Evolutionary conservation across 2,888 invertebrate genomes (phyloP), one percentile per base, ranked within the genome.

Genomic region (Sphaerophoria taeniata): DNA sequence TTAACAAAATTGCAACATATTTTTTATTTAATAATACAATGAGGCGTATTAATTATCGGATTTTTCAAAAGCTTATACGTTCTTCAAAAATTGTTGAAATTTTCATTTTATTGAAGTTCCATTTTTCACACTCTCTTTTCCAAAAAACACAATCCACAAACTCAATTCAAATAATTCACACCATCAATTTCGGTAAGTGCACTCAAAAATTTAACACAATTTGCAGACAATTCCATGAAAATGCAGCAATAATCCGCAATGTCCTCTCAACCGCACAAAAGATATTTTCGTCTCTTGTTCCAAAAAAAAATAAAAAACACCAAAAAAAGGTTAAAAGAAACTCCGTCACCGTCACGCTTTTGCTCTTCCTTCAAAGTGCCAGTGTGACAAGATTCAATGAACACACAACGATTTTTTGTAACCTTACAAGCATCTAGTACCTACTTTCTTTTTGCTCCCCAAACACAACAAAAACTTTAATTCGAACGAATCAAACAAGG

Each of bases 331-430:
- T 14, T 4, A 49, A 63, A 3, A n/a, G 24, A 65, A 47, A n/a
- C 16, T 24, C 24, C 65, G 49, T n/a, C n/a, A n/a, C n/a, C n/a
- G n/a, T n/a, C n/a, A 65, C 49, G 65, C 65, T 47, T 47, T n/a
- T 24, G 24, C 24, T 2, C 24, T 33, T 65, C 33, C 9, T 49
- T 63, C 33, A 4, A 45, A 61, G 63, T 63, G 31, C 33, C 63
- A 63, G 33, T 49, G 36, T 49, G 65, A 49, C 65, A 65, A 36
- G 34, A 65, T 34, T 49, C 16, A 34, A 12, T 36, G 16, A 24
- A 24, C 24, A 24, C 24, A 33, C 9, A 47, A 65, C 65, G 49
- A 49, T 34, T 14, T 49, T 33, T 14, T 65, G 16, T 0, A 24
- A 1, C 34, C 12, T 16, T 16, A 7, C 0, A 6, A 6, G 1